Base-by-base conservation (phyloP, 2,888 invertebrate genomes). In the Liposcelis brunnea region DNA sequence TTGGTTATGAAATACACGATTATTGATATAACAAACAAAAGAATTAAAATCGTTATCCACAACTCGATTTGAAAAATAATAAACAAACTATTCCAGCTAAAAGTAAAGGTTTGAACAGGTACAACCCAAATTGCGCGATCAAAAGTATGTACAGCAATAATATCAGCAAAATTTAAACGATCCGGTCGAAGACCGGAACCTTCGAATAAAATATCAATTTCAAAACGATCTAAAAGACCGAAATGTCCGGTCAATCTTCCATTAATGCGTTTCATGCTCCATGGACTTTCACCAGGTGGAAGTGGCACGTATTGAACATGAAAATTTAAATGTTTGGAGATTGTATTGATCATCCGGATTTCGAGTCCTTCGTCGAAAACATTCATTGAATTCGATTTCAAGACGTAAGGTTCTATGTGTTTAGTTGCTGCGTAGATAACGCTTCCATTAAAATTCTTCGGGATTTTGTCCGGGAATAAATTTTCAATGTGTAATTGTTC, bases 381-480 rank as follows among this genome's bases (percentile, higher is more conserved):
- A 12, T 36, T 36, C 8, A 18, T 7, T 36, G 8, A 7, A 10
- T 15, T 10, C 8, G 16, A 10, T 10, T 10, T 15, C 8, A 18
- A 18, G 12, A 15, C n/a, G n/a, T 18, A 7, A 7, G 8, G 8
- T 10, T 18, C 15, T 12, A 15, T 15, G n/a, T n/a, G n/a, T n/a
- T n/a, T n/a, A n/a, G 14, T 12, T 36, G 37, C 37, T 15, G 37
- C 37, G 12, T 7, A 15, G 7, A 36, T 10, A 7, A 14, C 14
- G 37, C 8, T 15, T 8, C 14, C 14, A 7, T 14, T 36, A 18
- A 36, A 36, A 14, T 36, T 7, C 7, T 18, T 8, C 7, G 37
- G 37, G 8, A 36, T 36, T 14, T 36, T 36, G 37, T 36, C 16
- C 14, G 37, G 37, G 14, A 36, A 36, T 8, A 36, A 18, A 36